Evolutionary conservation across 2,797 vertebrate species (phyloP).

Genomic region (Arrhamphus sclerolepis): DNA sequence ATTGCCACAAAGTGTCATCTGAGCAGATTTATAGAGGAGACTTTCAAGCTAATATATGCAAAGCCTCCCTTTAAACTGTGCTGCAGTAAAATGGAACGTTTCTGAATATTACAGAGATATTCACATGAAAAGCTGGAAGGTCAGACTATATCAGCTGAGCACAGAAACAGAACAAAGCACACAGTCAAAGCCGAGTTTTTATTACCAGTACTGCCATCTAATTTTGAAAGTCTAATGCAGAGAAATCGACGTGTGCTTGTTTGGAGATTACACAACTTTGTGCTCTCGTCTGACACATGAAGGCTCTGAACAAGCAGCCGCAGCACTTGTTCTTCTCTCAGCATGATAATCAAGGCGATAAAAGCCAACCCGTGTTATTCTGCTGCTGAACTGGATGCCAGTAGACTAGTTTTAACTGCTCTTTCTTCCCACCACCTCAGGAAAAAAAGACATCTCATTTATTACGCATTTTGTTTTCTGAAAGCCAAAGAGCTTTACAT

Average conservation of each 20-base stretch:
- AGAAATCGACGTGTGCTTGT: constrained; percentile 41
- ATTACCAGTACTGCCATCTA: constrained; percentile 39
- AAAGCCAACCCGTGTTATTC: constrained; percentile 24
- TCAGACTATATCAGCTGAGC: constrained; percentile 25
- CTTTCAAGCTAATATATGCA: constrained; percentile 25
- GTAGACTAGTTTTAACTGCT: too few relatives aligned
- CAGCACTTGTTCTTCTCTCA: constrained; percentile 41
- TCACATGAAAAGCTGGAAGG: constrained; percentile 27
- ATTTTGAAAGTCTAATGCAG: constrained; percentile 22
- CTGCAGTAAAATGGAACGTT: constrained; percentile 13
- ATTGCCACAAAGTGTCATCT: constrained; percentile 22
- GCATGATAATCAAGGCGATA: constrained; percentile 51
- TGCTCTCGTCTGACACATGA: constrained; percentile 36
- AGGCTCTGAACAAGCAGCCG: constrained; percentile 19
- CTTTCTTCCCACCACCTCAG: too few relatives aligned
- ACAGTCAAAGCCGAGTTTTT: constrained; percentile 16
- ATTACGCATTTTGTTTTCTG: too few relatives aligned
- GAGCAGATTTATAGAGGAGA: constrained; percentile 29
- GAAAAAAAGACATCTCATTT: too few relatives aligned
- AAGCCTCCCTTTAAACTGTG: constrained; percentile 24
- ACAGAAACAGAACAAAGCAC: constrained; percentile 11
- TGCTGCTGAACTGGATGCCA: constrained; percentile 16
- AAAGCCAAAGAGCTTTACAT: too few relatives aligned
- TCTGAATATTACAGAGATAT: constrained; percentile 14
- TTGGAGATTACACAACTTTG: constrained; percentile 50